A percentile compares a stretch with the other conserved stretches of the same genome.
Conservation (phyloP, 2,888 invertebrate genomes). For the Hipparchia semele region DNA sequence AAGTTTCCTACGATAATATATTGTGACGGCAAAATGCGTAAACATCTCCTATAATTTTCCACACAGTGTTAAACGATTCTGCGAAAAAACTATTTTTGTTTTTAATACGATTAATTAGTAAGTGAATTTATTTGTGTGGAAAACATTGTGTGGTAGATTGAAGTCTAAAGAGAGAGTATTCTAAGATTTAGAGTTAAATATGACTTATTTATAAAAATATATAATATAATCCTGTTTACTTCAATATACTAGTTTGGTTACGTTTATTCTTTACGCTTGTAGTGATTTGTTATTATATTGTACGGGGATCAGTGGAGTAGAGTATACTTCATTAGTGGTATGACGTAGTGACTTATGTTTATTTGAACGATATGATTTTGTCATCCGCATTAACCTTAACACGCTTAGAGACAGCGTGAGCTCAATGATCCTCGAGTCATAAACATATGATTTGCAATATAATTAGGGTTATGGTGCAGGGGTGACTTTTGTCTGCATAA, state of each 20-base stretch:
- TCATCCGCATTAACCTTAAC: conserved; percentile 62
- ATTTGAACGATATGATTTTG: conserved; percentile 64
- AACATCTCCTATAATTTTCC: conserved; percentile 54
- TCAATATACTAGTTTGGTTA: conserved; percentile 56
- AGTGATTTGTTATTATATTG: conserved; percentile 64
- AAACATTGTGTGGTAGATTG: conserved; percentile 63
- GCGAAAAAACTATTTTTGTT: conserved; percentile 1
- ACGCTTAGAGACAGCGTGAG: conserved; percentile 68
- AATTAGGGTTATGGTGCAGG: conserved; percentile 14
- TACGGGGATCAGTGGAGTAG: conserved; percentile 72
- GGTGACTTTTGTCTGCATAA: conserved; percentile 2
- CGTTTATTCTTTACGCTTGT: conserved; percentile 67
- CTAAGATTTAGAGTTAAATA: conserved; percentile 54
- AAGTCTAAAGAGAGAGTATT: conserved; percentile 65
- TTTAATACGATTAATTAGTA: not conserved
- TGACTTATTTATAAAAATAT: conserved; percentile 12
- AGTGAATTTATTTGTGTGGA: conserved; percentile 4
- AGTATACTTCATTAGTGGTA: conserved; percentile 64
- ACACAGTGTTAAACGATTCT: conserved; percentile 51
- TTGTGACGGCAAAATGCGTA: conserved; percentile 67
- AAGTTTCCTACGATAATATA: conserved; percentile 50
- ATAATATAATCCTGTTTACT: conserved; percentile 66
- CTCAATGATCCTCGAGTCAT: conserved; percentile 67
- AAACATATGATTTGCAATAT: conserved; percentile 61
- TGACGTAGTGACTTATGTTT: conserved; percentile 67